Evolutionary conservation across 1,140 invertebrate species (phyloP).

Genomic region (Dufourea novaeangliae): DNA sequence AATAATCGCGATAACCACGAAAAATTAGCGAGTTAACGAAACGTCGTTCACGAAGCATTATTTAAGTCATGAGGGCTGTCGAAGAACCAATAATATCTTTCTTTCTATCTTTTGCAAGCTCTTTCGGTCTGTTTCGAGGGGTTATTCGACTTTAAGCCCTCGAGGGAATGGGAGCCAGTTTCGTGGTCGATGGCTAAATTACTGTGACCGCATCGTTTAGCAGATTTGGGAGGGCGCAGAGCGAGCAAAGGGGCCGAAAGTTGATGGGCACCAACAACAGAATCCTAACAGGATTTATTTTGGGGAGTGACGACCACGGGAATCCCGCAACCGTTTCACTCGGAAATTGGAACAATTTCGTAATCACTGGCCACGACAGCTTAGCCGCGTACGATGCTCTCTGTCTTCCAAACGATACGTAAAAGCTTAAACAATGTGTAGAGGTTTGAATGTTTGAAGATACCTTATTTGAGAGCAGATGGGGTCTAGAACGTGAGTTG

Average conservation of each 20-base stretch:
- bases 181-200: slow-evolving; percentile 36
- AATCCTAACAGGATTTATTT: slow-evolving; percentile 29
- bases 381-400: too few species aligned
- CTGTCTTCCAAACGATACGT: too few species aligned
- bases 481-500: too few species aligned
- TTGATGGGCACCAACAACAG: slow-evolving; percentile 5
- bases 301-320: not conserved
- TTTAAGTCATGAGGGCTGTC: not conserved
- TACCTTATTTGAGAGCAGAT: too few species aligned
- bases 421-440: too few species aligned
- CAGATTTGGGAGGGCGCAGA: slow-evolving; percentile 21
- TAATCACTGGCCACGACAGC: too few species aligned
- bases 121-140: not conserved
- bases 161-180: slow-evolving; percentile 11
- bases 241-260: slow-evolving; percentile 6
- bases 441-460: too few species aligned
- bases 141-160: slow-evolving; percentile 9
- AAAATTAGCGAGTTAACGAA: not conserved
- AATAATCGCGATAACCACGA: not conserved
- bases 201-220: slow-evolving; percentile 43
- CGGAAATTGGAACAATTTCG: not conserved
- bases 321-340: slow-evolving; percentile 1
- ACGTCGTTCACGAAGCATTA: too few species aligned
- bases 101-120: not conserved
- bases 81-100: not conserved